A percentile compares a stretch with the other conserved stretches of the same genome.
Evolutionary conservation across 1,140 invertebrate genomes (phyloP).

Genomic region (Drosophila biarmipes): DNA sequence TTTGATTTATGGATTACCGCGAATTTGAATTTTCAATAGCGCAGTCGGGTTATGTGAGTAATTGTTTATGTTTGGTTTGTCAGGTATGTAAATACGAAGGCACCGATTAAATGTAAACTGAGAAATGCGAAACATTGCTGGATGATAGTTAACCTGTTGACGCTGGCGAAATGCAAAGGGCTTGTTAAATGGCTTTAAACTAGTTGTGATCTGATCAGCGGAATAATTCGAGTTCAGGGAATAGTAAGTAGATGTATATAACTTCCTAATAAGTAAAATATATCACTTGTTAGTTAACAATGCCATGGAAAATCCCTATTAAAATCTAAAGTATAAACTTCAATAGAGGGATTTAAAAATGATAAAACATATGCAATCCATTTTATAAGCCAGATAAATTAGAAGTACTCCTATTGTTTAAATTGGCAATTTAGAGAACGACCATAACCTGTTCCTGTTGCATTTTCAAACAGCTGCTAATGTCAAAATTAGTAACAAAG

Average conservation of each 20-base stretch:
- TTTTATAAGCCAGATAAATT: too few relatives aligned
- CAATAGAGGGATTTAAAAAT: too few relatives aligned
- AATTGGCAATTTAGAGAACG: too few relatives aligned
- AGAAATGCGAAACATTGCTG: conserved; percentile 2
- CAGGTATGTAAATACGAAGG: conserved; percentile 21
- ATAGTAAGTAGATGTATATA: too few relatives aligned
- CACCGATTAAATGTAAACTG: conserved; percentile 19
- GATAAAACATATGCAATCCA: too few relatives aligned
- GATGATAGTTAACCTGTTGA: conserved; percentile 4
- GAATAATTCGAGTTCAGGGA: too few relatives aligned
- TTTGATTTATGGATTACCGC: conserved; percentile 42
- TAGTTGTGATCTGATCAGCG: not conserved
- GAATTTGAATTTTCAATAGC: conserved; percentile 26
- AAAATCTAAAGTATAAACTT: too few relatives aligned
- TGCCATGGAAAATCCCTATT: too few relatives aligned
- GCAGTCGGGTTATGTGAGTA: conserved; percentile 4
- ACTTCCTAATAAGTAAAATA: not conserved
- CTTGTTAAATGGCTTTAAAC: not conserved
- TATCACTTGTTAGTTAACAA: not conserved
- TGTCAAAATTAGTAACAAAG: too few relatives aligned
- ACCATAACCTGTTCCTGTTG: too few relatives aligned
- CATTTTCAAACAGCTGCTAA: too few relatives aligned
- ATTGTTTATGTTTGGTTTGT: conserved; percentile 32
- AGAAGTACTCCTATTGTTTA: too few relatives aligned
- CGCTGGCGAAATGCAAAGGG: not conserved